Conservation (phyloP, 92 coral and sea anemone genomes). For the Parazoanthus atlanticus region DNA sequence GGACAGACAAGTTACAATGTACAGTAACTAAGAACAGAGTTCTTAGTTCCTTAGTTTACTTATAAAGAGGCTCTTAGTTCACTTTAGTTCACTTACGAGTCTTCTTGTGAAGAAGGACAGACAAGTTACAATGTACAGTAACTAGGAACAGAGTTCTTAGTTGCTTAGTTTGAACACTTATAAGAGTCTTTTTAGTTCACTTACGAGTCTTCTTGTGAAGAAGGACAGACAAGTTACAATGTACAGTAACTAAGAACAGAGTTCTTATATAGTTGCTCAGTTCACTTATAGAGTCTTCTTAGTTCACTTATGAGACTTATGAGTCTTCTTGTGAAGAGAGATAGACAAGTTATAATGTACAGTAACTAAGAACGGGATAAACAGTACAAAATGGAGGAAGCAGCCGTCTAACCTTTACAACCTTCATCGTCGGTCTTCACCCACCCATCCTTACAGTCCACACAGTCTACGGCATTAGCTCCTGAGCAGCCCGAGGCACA, state of each 20-base stretch:
- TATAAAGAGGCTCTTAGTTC: too few relatives aligned
- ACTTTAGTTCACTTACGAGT: too few relatives aligned
- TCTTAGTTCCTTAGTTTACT: too few relatives aligned
- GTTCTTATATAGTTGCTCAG: too few relatives aligned
- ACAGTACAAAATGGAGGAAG: neutral
- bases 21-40: neutral
- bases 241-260: neutral
- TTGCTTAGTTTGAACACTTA: too few relatives aligned
- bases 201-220: too few relatives aligned
- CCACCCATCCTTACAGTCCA: constrained; percentile 91
- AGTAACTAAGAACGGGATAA: neutral
- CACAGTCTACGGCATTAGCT: constrained; percentile 75
- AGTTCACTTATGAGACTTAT: too few relatives aligned
- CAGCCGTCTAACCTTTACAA: constrained; percentile 72
- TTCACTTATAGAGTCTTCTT: too few relatives aligned
- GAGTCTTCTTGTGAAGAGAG: too few relatives aligned
- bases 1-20: neutral
- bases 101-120: too few relatives aligned
- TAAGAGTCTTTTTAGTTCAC: too few relatives aligned
- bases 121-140: constrained; percentile 3
- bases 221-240: neutral
- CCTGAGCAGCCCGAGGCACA: constrained; percentile 86
- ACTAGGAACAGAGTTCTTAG: neutral
- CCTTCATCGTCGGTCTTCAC: constrained; percentile 85
- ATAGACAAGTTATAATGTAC: neutral